Base-by-base conservation (phyloP, 2,113 vertebrate genomes). In the Argyrosomus japonicus region DNA sequence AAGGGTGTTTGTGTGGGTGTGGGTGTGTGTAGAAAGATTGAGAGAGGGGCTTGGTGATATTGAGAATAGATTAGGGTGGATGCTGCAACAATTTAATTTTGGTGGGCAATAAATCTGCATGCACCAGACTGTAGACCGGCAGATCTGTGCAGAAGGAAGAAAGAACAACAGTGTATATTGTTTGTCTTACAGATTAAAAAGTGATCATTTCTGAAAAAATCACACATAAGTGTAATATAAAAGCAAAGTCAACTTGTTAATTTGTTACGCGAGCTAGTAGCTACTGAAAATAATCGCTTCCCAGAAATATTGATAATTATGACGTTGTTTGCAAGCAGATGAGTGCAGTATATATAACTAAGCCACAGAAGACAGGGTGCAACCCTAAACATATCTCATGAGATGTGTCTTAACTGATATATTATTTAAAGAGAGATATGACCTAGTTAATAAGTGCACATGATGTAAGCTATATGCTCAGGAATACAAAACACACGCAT, bases 281-380 rank as follows among this genome's bases (percentile, higher is more conserved):
- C 29, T 29, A 29, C 60, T 80, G 72, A 43, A 67, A 85, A 47
- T 12, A 74, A 27, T n/a, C 58, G 50, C 68, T 80, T 77, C 68
- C 57, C 45, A 64, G 58, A 84, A 86, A 70, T 53, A 7, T 17
- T 19, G 1, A 21, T 54, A 12, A 51, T 78, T 29, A 68, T 60
- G 12, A 29, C 50, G n/a, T 21, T 86, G 67, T 56, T 79, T 80
- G 43, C 2, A 3, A 74, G 50, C 47, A 85, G 29, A 48, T 71
- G 29, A 65, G 19, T 60, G 12, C 36, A 14, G 45, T 50, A 64
- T 71, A 57, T 63, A 54, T 25, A 74, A 25, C 68, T 57, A 57
- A 74, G 23, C 74, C 68, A 11, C 18, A 63, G 23, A 62, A 32
- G 48, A 56, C 48, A 47, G 12, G 21, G 43, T 63, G 61, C 21